Evolutionary conservation across 2,113 vertebrate species (phyloP).

Genomic region (Polypterus senegalus): DNA sequence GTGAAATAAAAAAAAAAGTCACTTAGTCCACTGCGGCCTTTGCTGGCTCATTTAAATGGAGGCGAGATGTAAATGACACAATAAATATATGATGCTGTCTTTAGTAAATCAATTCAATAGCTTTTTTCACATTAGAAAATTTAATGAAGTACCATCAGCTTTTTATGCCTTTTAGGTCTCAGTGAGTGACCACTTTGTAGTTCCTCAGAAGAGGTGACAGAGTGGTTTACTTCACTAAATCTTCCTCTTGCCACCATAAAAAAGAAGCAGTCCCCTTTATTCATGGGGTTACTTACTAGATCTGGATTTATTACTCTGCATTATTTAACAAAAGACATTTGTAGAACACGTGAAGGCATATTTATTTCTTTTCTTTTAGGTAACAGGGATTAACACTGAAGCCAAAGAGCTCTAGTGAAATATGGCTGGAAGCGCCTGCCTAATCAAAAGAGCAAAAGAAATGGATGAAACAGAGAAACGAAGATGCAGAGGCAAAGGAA

Average conservation of each 20-base stretch:
- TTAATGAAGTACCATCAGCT: conserved; percentile 53
- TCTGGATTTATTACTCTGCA: conserved; percentile 51
- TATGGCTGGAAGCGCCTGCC: neutral
- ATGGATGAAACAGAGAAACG: no score
- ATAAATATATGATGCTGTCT: conserved; percentile 38
- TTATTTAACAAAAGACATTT: conserved; percentile 42
- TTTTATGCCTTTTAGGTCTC: conserved; percentile 49
- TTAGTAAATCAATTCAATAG: conserved; percentile 42
- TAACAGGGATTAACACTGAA: neutral
- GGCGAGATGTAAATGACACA: conserved; percentile 32
- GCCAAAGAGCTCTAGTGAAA: neutral
- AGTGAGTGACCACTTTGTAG: conserved; percentile 53
- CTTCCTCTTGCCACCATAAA: conserved; percentile 37
- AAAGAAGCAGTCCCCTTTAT: conserved; percentile 57
- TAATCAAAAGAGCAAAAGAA: no score
- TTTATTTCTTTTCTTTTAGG: neutral
- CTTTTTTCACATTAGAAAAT: conserved; percentile 44
- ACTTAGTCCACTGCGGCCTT: conserved; percentile 20
- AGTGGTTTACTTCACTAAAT: conserved; percentile 46
- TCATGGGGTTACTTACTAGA: conserved; percentile 55
- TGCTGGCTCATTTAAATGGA: conserved; percentile 37
- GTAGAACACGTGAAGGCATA: conserved; percentile 3
- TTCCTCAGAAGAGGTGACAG: conserved; percentile 45
- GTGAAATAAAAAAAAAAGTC: conserved; percentile 11
- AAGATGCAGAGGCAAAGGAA: no score